Percentiles rank a stretch among this genome's conserved stretches.
Evolutionary conservation across 2,888 invertebrate species (phyloP).

Genomic region (Drosophila anomalata): DNA sequence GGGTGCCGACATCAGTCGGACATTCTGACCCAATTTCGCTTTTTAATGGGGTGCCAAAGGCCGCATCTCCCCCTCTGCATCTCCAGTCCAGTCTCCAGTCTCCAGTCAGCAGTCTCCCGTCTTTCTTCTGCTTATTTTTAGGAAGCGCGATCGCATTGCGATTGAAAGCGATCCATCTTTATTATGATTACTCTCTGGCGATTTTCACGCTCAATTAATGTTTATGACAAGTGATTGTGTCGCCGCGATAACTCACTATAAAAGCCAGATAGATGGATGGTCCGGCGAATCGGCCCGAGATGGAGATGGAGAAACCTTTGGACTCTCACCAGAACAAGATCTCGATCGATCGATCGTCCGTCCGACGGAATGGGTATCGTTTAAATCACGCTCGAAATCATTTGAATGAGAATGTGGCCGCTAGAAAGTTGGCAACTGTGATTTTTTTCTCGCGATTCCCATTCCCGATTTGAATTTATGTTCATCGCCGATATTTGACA

Average conservation of each 20-base stretch:
- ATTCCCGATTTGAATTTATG: slow-evolving; percentile 73
- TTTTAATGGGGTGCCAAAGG: slow-evolving; percentile 80
- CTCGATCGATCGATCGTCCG: slow-evolving; percentile 21
- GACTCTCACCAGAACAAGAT: slow-evolving; percentile 37
- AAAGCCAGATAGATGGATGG: slow-evolving; percentile 12
- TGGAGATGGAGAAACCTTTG: slow-evolving; percentile 31
- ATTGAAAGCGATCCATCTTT: slow-evolving; percentile 70
- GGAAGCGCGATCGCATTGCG: slow-evolving; percentile 40
- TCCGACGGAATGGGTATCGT: slow-evolving; percentile 34
- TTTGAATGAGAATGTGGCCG: slow-evolving; percentile 46
- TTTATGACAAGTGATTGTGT: slow-evolving; percentile 80
- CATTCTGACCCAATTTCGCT: slow-evolving; percentile 72
- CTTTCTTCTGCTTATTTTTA: slow-evolving; percentile 25
- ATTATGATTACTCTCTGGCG: slow-evolving; percentile 56
- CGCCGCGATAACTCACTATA: slow-evolving; percentile 52
- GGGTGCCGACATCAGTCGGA: slow-evolving; percentile 16
- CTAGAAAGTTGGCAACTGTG: slow-evolving; percentile 63
- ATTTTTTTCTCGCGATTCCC: neutral
- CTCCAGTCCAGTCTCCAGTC: neutral
- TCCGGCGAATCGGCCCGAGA: slow-evolving; percentile 3
- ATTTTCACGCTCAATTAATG: slow-evolving; percentile 65
- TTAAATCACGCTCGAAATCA: slow-evolving; percentile 46
- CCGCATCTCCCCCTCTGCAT: slow-evolving; percentile 47
- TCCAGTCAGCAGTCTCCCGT: slow-evolving; percentile 4
- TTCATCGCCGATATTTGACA: slow-evolving; percentile 65